phyloP scores from a whole-genome alignment of 2,113 vertebrate species.

The Trichechus manatus region DNA sequence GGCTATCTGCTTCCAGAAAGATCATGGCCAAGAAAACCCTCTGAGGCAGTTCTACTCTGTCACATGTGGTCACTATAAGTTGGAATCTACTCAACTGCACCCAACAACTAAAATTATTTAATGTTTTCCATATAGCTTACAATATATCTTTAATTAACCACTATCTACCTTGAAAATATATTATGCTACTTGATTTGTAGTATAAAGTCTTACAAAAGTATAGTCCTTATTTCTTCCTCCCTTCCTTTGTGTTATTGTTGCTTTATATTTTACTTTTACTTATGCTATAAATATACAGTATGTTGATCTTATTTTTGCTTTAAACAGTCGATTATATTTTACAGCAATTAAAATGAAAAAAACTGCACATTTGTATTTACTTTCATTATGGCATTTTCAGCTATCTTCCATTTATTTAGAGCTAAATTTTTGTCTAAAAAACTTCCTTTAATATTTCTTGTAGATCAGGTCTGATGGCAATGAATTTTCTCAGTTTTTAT shows the following conservation, averaged over 20 bases:
- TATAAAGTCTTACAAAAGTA: not conserved
- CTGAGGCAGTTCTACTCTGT: too few species aligned
- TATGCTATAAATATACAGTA: not conserved
- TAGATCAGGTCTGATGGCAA: not conserved
- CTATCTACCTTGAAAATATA: not conserved
- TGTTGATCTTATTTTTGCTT: not conserved
- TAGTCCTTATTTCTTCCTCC: not conserved
- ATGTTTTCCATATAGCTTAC: not conserved
- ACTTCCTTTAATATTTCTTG: not conserved
- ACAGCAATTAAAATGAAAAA: not conserved
- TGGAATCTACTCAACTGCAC: too few species aligned
- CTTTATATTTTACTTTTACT: not conserved
- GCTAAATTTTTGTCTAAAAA: not conserved
- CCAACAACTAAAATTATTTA: not conserved
- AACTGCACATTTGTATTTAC: not conserved
- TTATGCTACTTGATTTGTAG: not conserved
- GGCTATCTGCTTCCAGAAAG: too few species aligned
- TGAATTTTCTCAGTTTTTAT: not conserved
- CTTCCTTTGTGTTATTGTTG: not conserved
- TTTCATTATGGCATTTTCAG: not conserved
- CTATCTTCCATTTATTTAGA: not conserved
- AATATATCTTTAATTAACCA: not conserved
- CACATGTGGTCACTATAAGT: too few species aligned
- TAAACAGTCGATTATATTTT: not conserved
- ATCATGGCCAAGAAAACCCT: too few species aligned